Percentiles rank a stretch among this genome's conserved stretches.
Conservation (phyloP, 2,797 vertebrate genomes). For the Melanotaenia boesemani region DNA sequence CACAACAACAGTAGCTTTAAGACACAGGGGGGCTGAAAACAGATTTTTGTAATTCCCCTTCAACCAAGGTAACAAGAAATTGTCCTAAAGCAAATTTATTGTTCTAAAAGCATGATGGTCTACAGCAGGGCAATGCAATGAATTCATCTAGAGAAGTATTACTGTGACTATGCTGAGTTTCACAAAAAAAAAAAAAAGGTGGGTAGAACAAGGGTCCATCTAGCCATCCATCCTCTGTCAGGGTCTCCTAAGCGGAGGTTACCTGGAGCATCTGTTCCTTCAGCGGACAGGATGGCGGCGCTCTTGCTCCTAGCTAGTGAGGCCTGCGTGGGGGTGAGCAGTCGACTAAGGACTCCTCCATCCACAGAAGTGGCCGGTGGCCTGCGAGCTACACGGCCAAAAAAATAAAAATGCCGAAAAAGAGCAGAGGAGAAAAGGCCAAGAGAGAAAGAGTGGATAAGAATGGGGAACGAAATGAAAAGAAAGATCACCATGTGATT, state of each 20-base stretch:
- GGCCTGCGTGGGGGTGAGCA: slow-evolving; percentile 92
- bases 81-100: slow-evolving; percentile 4
- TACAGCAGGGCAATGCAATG: slow-evolving; percentile 15
- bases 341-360: slow-evolving; percentile 90
- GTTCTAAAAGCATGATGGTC: slow-evolving; percentile 18
- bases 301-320: slow-evolving; percentile 97
- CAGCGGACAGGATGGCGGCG: slow-evolving; percentile 87
- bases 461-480: slow-evolving; percentile 65
- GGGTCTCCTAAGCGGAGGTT: slow-evolving; percentile 80
- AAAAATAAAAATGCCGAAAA: slow-evolving; percentile 60
- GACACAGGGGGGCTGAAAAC: neutral
- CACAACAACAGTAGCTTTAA: slow-evolving; percentile 18
- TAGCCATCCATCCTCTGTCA: slow-evolving; percentile 47
- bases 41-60: slow-evolving; percentile 25
- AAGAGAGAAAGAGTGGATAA: slow-evolving; percentile 61
- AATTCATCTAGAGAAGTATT: slow-evolving; percentile 20
- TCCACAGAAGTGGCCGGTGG: slow-evolving; percentile 86
- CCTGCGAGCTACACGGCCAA: slow-evolving; percentile 85
- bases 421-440: slow-evolving; percentile 53
- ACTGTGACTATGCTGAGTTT: slow-evolving; percentile 14
- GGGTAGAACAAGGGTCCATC: slow-evolving; percentile 18
- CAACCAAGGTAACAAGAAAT: neutral
- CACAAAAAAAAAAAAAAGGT: slow-evolving; percentile 12
- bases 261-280: slow-evolving; percentile 91
- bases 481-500: slow-evolving; percentile 81